These are phyloP conservation scores for Neomicropteryx cornuta DNA, from an alignment of 1,140 invertebrate species.

Conservation along the genomic window DNA sequence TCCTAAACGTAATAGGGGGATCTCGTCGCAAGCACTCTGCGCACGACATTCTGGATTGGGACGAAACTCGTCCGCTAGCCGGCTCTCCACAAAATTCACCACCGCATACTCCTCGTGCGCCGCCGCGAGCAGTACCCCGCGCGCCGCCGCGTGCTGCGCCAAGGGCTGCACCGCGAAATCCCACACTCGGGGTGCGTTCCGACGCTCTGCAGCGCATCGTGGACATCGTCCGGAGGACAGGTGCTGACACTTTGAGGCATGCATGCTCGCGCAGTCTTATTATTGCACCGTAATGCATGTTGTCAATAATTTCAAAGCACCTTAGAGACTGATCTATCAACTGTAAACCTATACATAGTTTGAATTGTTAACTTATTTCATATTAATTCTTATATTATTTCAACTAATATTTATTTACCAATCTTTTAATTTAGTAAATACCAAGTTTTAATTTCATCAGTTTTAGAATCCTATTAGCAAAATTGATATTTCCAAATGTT, in stretches of 20 bases:
- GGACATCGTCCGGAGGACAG: constrained; percentile 66
- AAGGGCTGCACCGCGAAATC: too few relatives aligned
- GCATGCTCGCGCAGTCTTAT: background rate
- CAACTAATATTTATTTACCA: too few relatives aligned
- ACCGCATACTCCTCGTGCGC: constrained; percentile 24
- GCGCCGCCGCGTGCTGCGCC: too few relatives aligned
- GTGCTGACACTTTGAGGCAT: constrained; percentile 22
- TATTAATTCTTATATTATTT: too few relatives aligned
- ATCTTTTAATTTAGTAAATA: too few relatives aligned
- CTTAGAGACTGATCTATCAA: background rate
- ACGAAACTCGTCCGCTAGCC: constrained; percentile 46
- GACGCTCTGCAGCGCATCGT: constrained; percentile 69
- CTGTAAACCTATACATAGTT: too few relatives aligned
- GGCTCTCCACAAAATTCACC: constrained; percentile 39
- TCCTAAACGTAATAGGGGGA: too few relatives aligned
- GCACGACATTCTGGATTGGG: constrained; percentile 61
- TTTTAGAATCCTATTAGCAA: too few relatives aligned
- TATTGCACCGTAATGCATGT: background rate
- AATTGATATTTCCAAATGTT: too few relatives aligned
- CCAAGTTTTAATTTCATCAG: too few relatives aligned
- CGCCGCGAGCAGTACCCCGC: constrained; percentile 16
- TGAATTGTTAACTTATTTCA: too few relatives aligned
- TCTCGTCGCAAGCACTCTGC: constrained; percentile 58
- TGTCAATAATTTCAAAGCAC: constrained; percentile 5
- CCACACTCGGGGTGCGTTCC: constrained; percentile 35